Evolutionary conservation across 2,113 vertebrate genomes (phyloP).

Genomic region (Cavia porcellus): DNA sequence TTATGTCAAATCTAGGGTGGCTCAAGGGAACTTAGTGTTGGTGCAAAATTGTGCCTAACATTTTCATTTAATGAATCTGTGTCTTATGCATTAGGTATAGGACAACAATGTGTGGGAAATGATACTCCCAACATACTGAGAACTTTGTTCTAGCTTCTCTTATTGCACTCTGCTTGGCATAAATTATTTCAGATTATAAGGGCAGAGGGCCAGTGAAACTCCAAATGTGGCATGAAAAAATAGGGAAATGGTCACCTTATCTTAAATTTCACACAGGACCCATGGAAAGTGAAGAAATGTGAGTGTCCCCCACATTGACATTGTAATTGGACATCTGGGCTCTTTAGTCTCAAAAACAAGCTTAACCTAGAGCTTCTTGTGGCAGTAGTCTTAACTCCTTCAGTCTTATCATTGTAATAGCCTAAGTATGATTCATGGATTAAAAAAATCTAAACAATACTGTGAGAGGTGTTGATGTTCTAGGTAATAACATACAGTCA

Average conservation of each 20-base stretch:
- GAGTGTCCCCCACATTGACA: too few species aligned
- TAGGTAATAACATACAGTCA: background rate
- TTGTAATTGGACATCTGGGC: too few species aligned
- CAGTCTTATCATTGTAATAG: background rate
- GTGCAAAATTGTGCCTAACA: background rate
- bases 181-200: too few species aligned
- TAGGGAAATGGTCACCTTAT: too few species aligned
- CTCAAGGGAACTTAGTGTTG: background rate
- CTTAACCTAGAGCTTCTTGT: background rate
- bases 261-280: too few species aligned
- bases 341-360: too few species aligned
- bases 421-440: background rate
- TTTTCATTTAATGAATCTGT: background rate
- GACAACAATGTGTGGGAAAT: background rate
- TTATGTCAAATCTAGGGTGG: background rate
- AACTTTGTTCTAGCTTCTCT: too few species aligned
- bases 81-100: background rate
- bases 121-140: background rate
- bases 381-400: background rate
- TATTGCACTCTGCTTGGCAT: too few species aligned
- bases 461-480: background rate
- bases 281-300: too few species aligned
- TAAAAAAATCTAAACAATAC: background rate
- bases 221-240: too few species aligned
- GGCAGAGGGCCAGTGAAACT: too few species aligned